A percentile compares a stretch with the other conserved stretches of the same genome.
Evolutionary conservation across 2,888 invertebrate genomes (phyloP).

Genomic region (Steinernema scapterisci): DNA sequence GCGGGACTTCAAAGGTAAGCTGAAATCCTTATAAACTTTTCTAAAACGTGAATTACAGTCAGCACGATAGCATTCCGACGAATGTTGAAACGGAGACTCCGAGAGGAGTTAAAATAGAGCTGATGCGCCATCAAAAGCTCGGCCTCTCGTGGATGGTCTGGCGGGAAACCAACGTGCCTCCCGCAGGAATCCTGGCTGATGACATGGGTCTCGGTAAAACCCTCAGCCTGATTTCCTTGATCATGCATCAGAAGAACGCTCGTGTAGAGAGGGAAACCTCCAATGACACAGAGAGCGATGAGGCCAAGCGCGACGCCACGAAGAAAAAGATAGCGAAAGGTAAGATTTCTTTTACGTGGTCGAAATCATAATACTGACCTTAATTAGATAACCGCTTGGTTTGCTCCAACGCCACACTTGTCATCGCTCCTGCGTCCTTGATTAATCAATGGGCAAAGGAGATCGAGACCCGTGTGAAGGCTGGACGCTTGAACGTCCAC

Average conservation of each 20-base stretch:
- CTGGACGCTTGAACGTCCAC: constrained; percentile 75
- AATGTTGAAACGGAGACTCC: constrained; percentile 51
- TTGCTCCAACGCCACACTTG: constrained; percentile 72
- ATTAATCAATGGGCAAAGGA: constrained; percentile 83
- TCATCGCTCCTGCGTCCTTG: constrained; percentile 89
- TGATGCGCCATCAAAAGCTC: constrained; percentile 69
- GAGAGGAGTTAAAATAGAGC: constrained; percentile 50
- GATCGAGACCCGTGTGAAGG: constrained; percentile 73
- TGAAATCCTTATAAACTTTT: no score
- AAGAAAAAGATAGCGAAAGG: constrained; percentile 35
- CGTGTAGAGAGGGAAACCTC: constrained; percentile 28
- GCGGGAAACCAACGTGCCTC: constrained; percentile 82
- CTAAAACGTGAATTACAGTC: background rate
- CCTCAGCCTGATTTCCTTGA: constrained; percentile 70
- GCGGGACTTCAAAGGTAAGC: constrained; percentile 51
- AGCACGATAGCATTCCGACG: no score
- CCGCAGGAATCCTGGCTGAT: constrained; percentile 81
- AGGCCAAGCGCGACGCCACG: constrained; percentile 9
- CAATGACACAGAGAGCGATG: constrained; percentile 7
- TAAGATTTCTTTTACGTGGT: constrained; percentile 3
- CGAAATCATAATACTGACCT: no score
- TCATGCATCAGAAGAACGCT: constrained; percentile 67
- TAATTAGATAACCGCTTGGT: constrained; percentile 43
- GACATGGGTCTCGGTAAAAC: constrained; percentile 73
- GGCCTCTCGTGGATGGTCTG: constrained; percentile 86